These are phyloP conservation scores for Caenorhabditis macrosperma DNA, from an alignment of 2,888 invertebrate species.

Conservation along the genomic window DNA sequence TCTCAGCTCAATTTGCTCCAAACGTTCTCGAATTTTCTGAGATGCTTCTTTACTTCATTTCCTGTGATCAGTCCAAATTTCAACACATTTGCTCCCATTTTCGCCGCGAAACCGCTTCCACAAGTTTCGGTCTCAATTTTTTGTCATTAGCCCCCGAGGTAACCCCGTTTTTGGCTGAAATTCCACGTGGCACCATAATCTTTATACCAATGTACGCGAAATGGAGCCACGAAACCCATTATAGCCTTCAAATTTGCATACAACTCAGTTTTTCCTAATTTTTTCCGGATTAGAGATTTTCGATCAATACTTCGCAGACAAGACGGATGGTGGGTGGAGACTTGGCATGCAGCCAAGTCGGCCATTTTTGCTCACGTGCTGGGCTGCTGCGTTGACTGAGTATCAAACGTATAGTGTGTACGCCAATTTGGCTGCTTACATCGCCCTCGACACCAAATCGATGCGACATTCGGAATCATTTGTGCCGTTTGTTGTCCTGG, in stretches of 20 bases:
- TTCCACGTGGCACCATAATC: neutral
- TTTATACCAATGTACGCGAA: neutral
- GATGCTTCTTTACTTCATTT: neutral
- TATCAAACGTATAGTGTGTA: constrained; percentile 40
- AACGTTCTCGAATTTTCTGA: constrained; percentile 18
- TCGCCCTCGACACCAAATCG: constrained; percentile 9
- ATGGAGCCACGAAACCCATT: neutral
- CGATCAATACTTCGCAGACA: constrained; percentile 8
- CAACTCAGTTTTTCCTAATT: neutral
- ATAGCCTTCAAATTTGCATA: neutral
- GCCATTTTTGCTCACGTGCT: constrained; percentile 22
- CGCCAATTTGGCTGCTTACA: constrained; percentile 42
- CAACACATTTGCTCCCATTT: neutral
- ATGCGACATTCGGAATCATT: constrained; percentile 27
- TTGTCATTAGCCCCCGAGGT: neutral
- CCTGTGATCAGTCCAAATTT: neutral
- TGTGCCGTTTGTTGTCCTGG: constrained; percentile 40
- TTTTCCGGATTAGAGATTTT: neutral
- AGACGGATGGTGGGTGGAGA: constrained; percentile 35
- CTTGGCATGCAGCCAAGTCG: constrained; percentile 44
- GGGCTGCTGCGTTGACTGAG: constrained; percentile 25
- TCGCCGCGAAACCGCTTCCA: neutral
- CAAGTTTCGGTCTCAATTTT: constrained; percentile 14
- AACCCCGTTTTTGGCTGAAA: constrained; percentile 20
- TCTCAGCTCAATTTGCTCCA: neutral